A percentile compares a stretch with the other conserved stretches of the same genome.
These are phyloP conservation scores for Ceratina japonica DNA, from an alignment of 1,140 invertebrate species.

Conservation along the genomic window DNA sequence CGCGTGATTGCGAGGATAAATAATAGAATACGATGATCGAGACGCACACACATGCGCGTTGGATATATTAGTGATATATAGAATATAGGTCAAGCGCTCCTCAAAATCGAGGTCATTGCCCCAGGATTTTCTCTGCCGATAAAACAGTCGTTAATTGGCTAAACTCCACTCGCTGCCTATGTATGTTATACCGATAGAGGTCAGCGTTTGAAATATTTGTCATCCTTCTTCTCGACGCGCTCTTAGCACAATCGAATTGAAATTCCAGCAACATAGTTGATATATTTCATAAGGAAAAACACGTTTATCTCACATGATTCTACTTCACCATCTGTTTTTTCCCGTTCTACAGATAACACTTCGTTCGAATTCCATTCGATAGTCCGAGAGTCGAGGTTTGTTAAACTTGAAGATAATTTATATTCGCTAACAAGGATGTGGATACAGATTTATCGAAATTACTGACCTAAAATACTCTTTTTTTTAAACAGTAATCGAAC, in stretches of 20 bases:
- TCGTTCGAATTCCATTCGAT: not conserved
- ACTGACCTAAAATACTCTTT: slow-evolving; percentile 1
- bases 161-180: slow-evolving; percentile 45
- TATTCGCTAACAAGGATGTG: not conserved
- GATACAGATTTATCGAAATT: too few relatives aligned
- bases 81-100: slow-evolving; percentile 69
- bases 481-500: slow-evolving; percentile 28
- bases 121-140: slow-evolving; percentile 59
- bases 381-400: not conserved
- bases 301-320: not conserved
- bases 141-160: slow-evolving; percentile 63
- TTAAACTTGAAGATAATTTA: not conserved
- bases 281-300: not conserved
- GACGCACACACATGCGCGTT: slow-evolving; percentile 27
- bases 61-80: slow-evolving; percentile 33
- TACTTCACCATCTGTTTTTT: not conserved
- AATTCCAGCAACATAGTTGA: not conserved
- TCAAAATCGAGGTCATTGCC: slow-evolving; percentile 66
- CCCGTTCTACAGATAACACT: not conserved
- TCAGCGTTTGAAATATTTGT: slow-evolving; percentile 42
- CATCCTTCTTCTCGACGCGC: not conserved
- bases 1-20: not conserved
- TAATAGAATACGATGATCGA: slow-evolving; percentile 16
- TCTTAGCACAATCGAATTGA: not conserved
- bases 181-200: slow-evolving; percentile 61